phyloP scores from a whole-genome alignment of 2,888 invertebrate genomes.

The Glaucopsyche alexis region DNA sequence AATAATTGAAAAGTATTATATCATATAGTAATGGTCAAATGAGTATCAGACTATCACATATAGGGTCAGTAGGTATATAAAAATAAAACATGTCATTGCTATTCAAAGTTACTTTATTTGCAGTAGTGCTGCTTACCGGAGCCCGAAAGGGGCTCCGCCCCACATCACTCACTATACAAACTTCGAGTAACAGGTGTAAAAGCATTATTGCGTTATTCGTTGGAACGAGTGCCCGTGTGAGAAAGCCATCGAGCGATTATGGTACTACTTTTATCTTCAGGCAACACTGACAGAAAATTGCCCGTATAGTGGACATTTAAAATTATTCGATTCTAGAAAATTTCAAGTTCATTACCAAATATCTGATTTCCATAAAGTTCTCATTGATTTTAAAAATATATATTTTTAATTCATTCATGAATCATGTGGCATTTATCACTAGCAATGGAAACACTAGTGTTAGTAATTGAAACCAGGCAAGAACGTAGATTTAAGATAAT shows the following conservation, averaged over 20 bases:
- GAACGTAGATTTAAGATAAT: background rate
- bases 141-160: conserved; percentile 23
- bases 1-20: too few relatives aligned
- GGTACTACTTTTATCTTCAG: conserved; percentile 1
- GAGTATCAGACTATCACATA: background rate
- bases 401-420: background rate
- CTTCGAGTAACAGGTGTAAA: conserved; percentile 30
- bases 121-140: conserved; percentile 51
- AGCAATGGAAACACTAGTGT: background rate
- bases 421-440: background rate
- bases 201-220: conserved; percentile 35
- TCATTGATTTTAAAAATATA: background rate
- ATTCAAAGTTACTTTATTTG: conserved; percentile 60
- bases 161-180: conserved; percentile 28
- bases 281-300: conserved; percentile 10
- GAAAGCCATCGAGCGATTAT: conserved; percentile 23
- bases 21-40: too few relatives aligned
- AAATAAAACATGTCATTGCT: conserved; percentile 44
- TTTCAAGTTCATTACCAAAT: background rate
- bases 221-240: conserved; percentile 21
- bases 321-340: background rate
- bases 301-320: background rate
- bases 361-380: background rate
- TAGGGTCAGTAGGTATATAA: background rate
- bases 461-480: conserved; percentile 14